Conservation (phyloP, 2,113 vertebrate genomes). For the Ciconia boyciana region DNA sequence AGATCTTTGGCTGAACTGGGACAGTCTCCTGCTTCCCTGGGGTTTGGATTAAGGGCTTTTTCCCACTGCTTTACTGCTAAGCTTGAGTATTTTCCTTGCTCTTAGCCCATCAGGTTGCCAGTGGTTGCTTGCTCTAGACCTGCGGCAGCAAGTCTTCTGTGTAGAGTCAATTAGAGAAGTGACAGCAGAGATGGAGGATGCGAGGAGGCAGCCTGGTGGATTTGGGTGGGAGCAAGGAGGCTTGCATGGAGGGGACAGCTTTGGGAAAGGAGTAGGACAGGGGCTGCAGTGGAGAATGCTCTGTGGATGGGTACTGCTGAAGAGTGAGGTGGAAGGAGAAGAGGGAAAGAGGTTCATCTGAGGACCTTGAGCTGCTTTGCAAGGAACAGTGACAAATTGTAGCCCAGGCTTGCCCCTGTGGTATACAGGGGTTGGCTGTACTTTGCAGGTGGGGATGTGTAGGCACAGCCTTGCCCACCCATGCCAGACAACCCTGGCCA, state of each 20-base stretch:
- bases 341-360: neutral
- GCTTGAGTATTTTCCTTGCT: neutral
- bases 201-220: neutral
- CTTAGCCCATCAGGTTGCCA: neutral
- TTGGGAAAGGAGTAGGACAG: neutral
- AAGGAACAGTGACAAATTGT: neutral
- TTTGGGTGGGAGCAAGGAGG: neutral
- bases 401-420: neutral
- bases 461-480: neutral
- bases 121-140: neutral
- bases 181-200: neutral
- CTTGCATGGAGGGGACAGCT: neutral
- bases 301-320: neutral
- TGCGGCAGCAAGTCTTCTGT: neutral
- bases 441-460: neutral
- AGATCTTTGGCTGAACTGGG: neutral
- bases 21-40: neutral
- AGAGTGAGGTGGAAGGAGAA: neutral
- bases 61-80: neutral
- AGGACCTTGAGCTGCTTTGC: neutral
- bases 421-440: neutral
- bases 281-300: neutral
- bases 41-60: constrained; percentile 11
- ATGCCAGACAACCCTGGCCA: neutral
- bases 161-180: neutral